Conservation (phyloP, 2,888 invertebrate genomes). For the Patella ulyssiponensis region DNA sequence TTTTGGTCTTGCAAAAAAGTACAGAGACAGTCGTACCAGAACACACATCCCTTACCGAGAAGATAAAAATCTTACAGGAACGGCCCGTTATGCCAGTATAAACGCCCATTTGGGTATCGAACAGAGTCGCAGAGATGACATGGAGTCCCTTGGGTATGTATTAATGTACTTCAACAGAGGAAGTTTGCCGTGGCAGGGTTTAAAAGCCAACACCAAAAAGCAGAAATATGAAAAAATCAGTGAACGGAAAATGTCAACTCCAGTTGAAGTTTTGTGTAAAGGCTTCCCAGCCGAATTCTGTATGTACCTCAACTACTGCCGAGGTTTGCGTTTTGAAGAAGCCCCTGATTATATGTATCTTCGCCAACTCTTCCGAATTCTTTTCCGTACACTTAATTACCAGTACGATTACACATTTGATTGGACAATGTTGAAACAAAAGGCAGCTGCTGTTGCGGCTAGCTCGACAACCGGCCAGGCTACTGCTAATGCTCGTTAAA, state of each 20-base stretch:
- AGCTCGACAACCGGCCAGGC: conserved; percentile 50
- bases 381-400: conserved; percentile 99
- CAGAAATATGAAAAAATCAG: conserved; percentile 99
- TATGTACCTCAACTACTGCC: conserved; percentile 99
- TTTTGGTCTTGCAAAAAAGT: conserved; percentile 99
- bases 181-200: conserved; percentile 96
- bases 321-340: conserved; percentile 98
- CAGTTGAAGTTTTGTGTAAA: conserved; percentile 98
- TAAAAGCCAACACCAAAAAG: conserved; percentile 97
- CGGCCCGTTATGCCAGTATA: conserved; percentile 93
- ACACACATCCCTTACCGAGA: conserved; percentile 90
- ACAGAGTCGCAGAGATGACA: conserved; percentile 97
- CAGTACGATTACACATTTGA: conserved; percentile 99
- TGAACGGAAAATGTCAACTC: conserved; percentile 99
- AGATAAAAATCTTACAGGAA: conserved; percentile 73
- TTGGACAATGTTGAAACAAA: conserved; percentile 99
- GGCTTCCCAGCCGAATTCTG: conserved; percentile 99
- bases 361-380: conserved; percentile 97
- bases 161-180: conserved; percentile 98
- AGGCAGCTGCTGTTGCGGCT: conserved; percentile 76
- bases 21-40: conserved; percentile 91
- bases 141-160: conserved; percentile 99
- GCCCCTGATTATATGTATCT: conserved; percentile 99
- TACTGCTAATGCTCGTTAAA: conserved; percentile 47
- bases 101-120: conserved; percentile 99